Evolutionary conservation across 2,888 invertebrate genomes (phyloP).

Genomic region (Yponomeuta malinellus): DNA sequence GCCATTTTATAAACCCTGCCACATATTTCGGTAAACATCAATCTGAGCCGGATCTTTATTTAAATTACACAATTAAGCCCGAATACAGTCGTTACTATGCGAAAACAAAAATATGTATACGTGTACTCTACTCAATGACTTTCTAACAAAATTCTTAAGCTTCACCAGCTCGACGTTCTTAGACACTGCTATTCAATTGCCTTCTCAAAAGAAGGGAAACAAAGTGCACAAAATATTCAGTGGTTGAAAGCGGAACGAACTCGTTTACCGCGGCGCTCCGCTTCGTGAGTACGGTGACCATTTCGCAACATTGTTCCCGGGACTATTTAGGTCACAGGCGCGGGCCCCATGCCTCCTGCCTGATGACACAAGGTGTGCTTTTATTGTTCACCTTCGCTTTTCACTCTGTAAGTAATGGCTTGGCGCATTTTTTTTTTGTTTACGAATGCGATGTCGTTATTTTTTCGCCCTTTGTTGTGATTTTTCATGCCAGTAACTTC

Average conservation of each 20-base stretch:
- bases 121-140: too few relatives aligned
- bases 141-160: too few relatives aligned
- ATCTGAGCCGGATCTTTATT: too few relatives aligned
- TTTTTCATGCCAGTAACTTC: neutral
- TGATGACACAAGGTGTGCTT: conserved; percentile 47
- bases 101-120: too few relatives aligned
- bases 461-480: neutral
- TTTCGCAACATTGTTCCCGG: conserved; percentile 49
- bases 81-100: too few relatives aligned
- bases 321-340: conserved; percentile 65
- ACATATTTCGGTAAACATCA: too few relatives aligned
- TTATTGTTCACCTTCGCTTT: conserved; percentile 50
- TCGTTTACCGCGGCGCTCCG: neutral
- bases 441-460: neutral
- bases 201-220: too few relatives aligned
- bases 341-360: conserved; percentile 29
- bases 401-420: conserved; percentile 23
- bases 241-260: neutral
- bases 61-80: too few relatives aligned
- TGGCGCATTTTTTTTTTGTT: conserved; percentile 7
- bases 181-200: too few relatives aligned
- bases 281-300: conserved; percentile 36
- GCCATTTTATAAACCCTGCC: too few relatives aligned
- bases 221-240: neutral
- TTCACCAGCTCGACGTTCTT: too few relatives aligned